phyloP scores from a whole-genome alignment of 2,797 vertebrate species.

The Argentina silus region DNA sequence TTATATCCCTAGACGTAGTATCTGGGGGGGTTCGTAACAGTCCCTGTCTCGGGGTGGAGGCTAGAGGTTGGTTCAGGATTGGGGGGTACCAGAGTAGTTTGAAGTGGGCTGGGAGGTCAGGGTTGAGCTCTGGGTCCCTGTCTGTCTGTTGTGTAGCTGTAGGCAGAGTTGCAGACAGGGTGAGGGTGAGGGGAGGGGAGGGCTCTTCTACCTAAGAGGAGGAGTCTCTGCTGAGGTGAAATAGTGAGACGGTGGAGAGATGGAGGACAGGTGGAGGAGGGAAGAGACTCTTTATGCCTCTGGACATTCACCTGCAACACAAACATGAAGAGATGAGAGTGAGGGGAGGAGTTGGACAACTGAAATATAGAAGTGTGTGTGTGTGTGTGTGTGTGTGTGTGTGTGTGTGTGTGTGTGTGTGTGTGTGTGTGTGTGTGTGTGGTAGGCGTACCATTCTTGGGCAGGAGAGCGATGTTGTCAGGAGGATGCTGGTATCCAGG shows the following conservation, averaged over 20 bases:
- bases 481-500: slow-evolving; percentile 68
- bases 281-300: slow-evolving; percentile 5
- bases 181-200: neutral
- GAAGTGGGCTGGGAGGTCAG: neutral
- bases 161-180: neutral
- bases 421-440: neutral
- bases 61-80: neutral
- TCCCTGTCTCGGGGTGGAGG: neutral
- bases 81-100: neutral
- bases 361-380: neutral
- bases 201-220: too few relatives aligned
- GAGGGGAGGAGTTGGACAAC: neutral
- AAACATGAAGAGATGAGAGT: neutral
- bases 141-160: neutral
- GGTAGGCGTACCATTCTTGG: slow-evolving; percentile 73
- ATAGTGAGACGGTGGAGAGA: neutral
- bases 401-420: neutral
- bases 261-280: neutral
- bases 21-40: too few relatives aligned
- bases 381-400: neutral
- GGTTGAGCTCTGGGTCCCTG: neutral
- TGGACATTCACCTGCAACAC: slow-evolving; percentile 44
- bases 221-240: too few relatives aligned
- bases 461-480: slow-evolving; percentile 78
- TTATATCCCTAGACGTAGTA: too few relatives aligned